phyloP scores from a whole-genome alignment of 2,797 vertebrate genomes.

The Epinephelus awoara region DNA sequence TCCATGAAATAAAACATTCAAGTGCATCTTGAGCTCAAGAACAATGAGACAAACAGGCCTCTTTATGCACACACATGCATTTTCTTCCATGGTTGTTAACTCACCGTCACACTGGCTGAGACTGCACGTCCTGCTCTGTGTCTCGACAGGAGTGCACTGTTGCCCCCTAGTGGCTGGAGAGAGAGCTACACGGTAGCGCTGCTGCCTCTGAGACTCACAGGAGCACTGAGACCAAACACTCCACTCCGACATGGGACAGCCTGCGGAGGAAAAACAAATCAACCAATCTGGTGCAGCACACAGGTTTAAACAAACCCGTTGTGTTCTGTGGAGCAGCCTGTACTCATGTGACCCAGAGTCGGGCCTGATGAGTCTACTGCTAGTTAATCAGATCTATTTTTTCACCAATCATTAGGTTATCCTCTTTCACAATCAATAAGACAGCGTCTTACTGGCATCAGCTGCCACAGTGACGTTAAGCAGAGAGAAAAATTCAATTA shows the following conservation, averaged over 20 bases:
- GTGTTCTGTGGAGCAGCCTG: not conserved
- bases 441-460: not conserved
- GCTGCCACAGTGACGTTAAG: not conserved
- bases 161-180: conserved; percentile 74
- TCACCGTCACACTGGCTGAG: conserved; percentile 83
- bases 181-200: conserved; percentile 87
- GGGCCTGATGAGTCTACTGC: not conserved
- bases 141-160: conserved; percentile 86
- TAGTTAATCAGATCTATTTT: not conserved
- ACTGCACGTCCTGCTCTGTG: conserved; percentile 83
- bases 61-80: not conserved
- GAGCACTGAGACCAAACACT: conserved; percentile 89
- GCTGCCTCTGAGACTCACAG: conserved; percentile 87
- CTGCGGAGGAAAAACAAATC: conserved; percentile 39
- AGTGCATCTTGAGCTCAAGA: not conserved
- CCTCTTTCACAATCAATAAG: not conserved
- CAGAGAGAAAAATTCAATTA: not conserved
- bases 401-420: not conserved
- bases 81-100: not conserved
- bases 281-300: not conserved
- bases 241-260: conserved; percentile 90
- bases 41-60: not conserved
- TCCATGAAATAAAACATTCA: not conserved
- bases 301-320: not conserved
- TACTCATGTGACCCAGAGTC: not conserved